These are phyloP conservation scores for Noctua pronuba DNA, from an alignment of 2,888 invertebrate species.

Conservation along the genomic window DNA sequence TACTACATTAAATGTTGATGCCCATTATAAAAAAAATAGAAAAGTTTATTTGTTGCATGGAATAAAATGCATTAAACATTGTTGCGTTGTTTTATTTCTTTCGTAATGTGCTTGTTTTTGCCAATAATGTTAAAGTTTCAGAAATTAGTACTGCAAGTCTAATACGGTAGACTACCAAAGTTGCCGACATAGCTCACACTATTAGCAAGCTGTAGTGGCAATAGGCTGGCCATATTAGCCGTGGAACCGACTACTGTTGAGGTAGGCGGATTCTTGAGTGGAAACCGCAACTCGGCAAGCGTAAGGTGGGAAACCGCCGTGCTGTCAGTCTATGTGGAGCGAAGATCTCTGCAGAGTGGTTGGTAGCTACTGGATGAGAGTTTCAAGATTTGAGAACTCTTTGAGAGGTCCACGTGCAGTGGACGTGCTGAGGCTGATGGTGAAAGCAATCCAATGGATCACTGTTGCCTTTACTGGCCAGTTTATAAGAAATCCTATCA, in stretches of 20 bases:
- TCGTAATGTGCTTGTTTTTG: neutral
- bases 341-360: neutral
- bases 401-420: too few species aligned
- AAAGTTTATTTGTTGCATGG: slow-evolving; percentile 11
- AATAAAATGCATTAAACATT: neutral
- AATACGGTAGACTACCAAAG: neutral
- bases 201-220: neutral
- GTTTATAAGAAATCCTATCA: neutral
- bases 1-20: neutral
- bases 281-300: neutral
- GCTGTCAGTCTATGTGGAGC: neutral
- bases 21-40: neutral
- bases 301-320: neutral
- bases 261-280: neutral
- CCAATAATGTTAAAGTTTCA: neutral
- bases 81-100: neutral
- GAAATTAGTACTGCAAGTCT: neutral
- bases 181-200: neutral
- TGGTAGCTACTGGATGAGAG: neutral
- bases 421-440: too few species aligned
- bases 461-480: neutral
- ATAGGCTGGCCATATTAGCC: neutral
- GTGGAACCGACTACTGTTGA: neutral
- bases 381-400: too few species aligned
- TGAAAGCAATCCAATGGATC: neutral